Conservation (phyloP, 2,888 invertebrate genomes). For the Drosophila mercatorum region DNA sequence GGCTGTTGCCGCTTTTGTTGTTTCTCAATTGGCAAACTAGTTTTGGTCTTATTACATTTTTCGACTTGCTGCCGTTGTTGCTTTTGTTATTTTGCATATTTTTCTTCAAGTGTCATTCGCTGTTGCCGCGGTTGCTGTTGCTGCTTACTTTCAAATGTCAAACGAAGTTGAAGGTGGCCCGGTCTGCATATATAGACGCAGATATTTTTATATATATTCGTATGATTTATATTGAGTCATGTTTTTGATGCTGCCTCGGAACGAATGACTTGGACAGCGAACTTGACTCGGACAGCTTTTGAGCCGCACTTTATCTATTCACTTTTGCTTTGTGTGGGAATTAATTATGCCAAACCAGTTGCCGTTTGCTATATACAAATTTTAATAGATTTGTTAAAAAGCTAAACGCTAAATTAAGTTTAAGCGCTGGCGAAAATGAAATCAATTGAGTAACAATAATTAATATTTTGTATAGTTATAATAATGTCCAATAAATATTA, state of each 20-base stretch:
- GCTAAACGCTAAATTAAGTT: neutral
- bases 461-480: neutral
- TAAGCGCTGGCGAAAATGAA: neutral
- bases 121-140: constrained; percentile 24
- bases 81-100: constrained; percentile 66
- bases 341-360: constrained; percentile 27
- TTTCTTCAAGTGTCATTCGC: constrained; percentile 62
- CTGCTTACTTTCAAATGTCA: constrained; percentile 74
- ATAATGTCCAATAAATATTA: too few species aligned
- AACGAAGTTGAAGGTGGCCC: constrained; percentile 75
- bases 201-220: constrained; percentile 34
- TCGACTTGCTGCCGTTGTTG: constrained; percentile 2
- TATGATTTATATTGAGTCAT: constrained; percentile 73
- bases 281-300: constrained; percentile 54
- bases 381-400: constrained; percentile 3
- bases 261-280: constrained; percentile 67
- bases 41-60: constrained; percentile 41
- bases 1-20: constrained; percentile 13
- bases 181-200: constrained; percentile 45
- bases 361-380: neutral
- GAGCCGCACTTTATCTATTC: constrained; percentile 18
- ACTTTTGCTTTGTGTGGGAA: constrained; percentile 33
- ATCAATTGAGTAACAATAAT: neutral
- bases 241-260: constrained; percentile 27
- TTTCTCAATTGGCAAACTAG: constrained; percentile 56